These are phyloP conservation scores for Falco novaeseelandiae DNA, from an alignment of 2,797 vertebrate species.

Conservation along the genomic window DNA sequence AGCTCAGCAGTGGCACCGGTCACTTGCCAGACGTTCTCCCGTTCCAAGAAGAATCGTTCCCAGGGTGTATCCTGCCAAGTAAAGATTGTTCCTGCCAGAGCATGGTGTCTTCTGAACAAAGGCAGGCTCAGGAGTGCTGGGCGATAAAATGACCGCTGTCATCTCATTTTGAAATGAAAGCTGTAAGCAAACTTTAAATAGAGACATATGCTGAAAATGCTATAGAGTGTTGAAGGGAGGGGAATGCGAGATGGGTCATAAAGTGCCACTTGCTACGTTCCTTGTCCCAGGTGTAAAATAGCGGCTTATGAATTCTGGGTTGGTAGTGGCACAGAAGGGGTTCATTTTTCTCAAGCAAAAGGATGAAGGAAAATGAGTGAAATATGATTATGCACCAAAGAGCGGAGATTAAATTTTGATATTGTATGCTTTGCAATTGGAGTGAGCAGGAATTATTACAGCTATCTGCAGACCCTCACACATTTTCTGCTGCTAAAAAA, in stretches of 20 bases:
- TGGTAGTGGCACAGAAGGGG: conserved; percentile 56
- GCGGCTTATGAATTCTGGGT: conserved; percentile 12
- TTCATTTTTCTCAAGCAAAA: conserved; percentile 60
- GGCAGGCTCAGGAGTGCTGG: neutral
- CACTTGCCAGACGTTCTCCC: neutral
- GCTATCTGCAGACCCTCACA: conserved; percentile 13
- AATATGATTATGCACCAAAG: conserved; percentile 57
- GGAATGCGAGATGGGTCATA: conserved; percentile 43
- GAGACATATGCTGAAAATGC: conserved; percentile 8
- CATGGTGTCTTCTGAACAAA: neutral
- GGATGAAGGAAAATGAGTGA: conserved; percentile 53
- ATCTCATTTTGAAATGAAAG: conserved; percentile 25
- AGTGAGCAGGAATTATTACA: conserved; percentile 26
- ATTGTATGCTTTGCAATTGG: neutral
- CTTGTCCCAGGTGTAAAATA: conserved; percentile 56
- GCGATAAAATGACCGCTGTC: neutral
- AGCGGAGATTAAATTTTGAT: conserved; percentile 58
- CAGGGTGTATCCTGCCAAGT: neutral
- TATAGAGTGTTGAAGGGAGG: conserved; percentile 20
- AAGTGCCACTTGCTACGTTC: conserved; percentile 20
- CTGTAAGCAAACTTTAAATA: conserved; percentile 53
- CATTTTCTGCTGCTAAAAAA: neutral
- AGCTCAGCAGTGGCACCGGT: neutral
- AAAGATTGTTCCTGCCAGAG: neutral
- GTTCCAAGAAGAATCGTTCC: neutral